phyloP scores from a whole-genome alignment of 2,888 invertebrate species.

The Temnothorax unifasciatus region DNA sequence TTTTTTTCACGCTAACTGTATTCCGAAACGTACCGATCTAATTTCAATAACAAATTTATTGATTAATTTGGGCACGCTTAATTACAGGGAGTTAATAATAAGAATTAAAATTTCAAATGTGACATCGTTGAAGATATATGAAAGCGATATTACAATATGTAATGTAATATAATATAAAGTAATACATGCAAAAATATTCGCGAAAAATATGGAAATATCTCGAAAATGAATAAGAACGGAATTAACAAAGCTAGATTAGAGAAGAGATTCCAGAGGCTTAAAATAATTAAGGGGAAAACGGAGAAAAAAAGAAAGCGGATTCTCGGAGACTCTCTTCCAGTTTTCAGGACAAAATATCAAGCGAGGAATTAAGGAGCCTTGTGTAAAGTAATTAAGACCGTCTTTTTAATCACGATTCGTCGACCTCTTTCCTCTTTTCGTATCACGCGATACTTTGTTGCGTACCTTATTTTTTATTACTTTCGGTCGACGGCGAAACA shows the following conservation, averaged over 20 bases:
- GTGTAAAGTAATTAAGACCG: constrained; percentile 69
- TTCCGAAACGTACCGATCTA: not conserved
- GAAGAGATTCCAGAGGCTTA: not conserved
- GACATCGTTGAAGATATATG: not conserved
- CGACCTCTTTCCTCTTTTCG: constrained; percentile 63
- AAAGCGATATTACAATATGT: not conserved
- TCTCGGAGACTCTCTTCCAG: not conserved
- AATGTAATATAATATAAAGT: not conserved
- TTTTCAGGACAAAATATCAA: constrained; percentile 21
- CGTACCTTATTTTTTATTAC: constrained; percentile 52
- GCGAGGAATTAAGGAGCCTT: constrained; percentile 43
- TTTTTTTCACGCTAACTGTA: not conserved
- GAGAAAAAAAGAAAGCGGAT: not conserved
- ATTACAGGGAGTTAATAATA: not conserved
- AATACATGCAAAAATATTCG: not conserved
- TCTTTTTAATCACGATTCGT: constrained; percentile 69
- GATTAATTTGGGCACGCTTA: not conserved
- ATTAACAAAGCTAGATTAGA: not conserved
- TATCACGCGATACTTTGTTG: constrained; percentile 73
- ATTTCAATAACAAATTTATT: constrained; percentile 19
- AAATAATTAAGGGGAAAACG: constrained; percentile 9
- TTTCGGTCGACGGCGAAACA: constrained; percentile 63
- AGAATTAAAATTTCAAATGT: constrained; percentile 7
- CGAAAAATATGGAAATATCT: constrained; percentile 10
- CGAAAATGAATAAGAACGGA: not conserved